Percentiles rank a stretch among this genome's conserved stretches.
phyloP scores from a whole-genome alignment of 2,797 vertebrate genomes.

The Toxotes lorentzi region DNA sequence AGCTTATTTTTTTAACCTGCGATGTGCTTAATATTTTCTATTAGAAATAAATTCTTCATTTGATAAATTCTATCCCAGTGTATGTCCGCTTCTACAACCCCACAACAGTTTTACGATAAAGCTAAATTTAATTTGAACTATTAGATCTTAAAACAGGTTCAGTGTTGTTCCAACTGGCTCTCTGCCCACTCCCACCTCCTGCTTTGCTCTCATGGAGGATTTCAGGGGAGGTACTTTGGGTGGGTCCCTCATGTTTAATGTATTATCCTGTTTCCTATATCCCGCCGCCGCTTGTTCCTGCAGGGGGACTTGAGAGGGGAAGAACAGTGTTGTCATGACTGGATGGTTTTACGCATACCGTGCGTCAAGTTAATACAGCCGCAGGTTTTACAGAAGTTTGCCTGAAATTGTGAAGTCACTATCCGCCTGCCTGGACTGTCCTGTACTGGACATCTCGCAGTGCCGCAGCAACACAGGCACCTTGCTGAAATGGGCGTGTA shows the following conservation, averaged over 20 bases:
- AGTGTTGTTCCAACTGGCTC: slow-evolving; percentile 53
- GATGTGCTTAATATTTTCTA: neutral
- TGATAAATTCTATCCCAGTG: neutral
- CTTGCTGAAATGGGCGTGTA: slow-evolving; percentile 71
- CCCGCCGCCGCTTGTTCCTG: slow-evolving; percentile 47
- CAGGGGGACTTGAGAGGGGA: slow-evolving; percentile 37
- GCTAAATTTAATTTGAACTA: neutral
- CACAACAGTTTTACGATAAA: neutral
- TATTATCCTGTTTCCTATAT: slow-evolving; percentile 70
- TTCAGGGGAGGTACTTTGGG: slow-evolving; percentile 79
- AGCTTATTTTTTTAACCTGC: slow-evolving; percentile 15
- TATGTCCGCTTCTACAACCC: neutral
- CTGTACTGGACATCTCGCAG: slow-evolving; percentile 41
- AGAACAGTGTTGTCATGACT: slow-evolving; percentile 21
- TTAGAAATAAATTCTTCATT: neutral
- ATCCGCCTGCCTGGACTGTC: slow-evolving; percentile 39
- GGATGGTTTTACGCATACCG: slow-evolving; percentile 37
- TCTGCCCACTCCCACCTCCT: slow-evolving; percentile 62
- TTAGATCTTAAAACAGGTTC: slow-evolving; percentile 4
- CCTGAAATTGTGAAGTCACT: neutral
- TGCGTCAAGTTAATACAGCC: slow-evolving; percentile 28
- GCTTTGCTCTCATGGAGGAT: slow-evolving; percentile 44
- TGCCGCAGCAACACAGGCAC: slow-evolving; percentile 49
- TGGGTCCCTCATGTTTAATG: slow-evolving; percentile 81
- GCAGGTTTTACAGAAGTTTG: slow-evolving; percentile 50